Base-by-base conservation (phyloP, 2,797 vertebrate species). In the Cyprinella venusta region DNA sequence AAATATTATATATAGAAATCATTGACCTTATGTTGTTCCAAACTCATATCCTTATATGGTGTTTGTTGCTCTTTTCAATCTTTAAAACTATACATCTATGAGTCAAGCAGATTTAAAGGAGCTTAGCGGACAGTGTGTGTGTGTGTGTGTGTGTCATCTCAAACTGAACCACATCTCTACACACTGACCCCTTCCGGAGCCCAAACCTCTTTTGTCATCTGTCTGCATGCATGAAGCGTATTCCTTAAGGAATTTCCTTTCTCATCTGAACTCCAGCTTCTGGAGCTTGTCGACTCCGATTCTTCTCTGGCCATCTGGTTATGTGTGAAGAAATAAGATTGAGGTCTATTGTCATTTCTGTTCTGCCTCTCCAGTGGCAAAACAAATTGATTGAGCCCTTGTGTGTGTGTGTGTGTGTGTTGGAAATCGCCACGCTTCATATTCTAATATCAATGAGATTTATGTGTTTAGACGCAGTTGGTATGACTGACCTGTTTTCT, bases 381-480 rank as follows among this genome's bases (percentile, higher is more conserved):
- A 84, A 84, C 87, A 84, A 88, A 89, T 88, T 80, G 83, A 84
- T 86, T 86, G 80, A 78, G 42, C 70, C 76, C 45, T 76, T 21
- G 33, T 79, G 13, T 52, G 61, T 52, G 45, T 65, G 70, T 74
- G 65, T 48, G 48, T 50, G 48, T 50, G 56, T 45, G 59, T n/a
- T 80, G 80, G 82, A 86, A 85, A 33, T 24, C 72, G 16, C 82
- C 68, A 21, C 64, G 8, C 33, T 65, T 24, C 56, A 8, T 48
- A 36, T 45, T 64, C 50, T 56, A 40, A 85, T 84, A 85, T 82
- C 83, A 87, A 85, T 82, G 89, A 89, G 90, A 89, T 88, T 90
- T 85, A 85, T 88, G 87, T 82, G 85, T 91, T 90, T 90, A 89
- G 90, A 93, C 90, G 86, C 89, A 86, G 90, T 93, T 93, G 87